Evolutionary conservation across 2,797 vertebrate species (phyloP).

Genomic region (Sebastes minor): DNA sequence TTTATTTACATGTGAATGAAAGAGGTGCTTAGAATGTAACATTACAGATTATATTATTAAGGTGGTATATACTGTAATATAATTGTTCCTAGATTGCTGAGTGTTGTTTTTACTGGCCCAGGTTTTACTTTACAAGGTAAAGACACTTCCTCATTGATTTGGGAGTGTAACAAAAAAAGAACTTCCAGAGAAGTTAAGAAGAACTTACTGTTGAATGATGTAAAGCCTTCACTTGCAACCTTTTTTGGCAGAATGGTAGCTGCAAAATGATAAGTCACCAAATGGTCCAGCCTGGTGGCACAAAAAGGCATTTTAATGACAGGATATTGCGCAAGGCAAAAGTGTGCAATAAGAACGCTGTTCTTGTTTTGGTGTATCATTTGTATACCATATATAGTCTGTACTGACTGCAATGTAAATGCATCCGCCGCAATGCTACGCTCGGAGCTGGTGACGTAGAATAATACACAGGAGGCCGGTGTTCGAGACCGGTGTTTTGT

Average conservation of each 20-base stretch:
- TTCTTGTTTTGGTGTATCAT: background rate
- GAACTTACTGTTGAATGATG: background rate
- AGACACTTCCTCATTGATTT: background rate
- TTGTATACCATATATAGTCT: background rate
- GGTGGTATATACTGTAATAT: background rate
- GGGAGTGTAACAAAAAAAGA: background rate
- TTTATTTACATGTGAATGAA: background rate
- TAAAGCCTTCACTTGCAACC: background rate
- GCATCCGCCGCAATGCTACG: background rate
- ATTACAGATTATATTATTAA: background rate
- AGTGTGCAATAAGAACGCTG: background rate
- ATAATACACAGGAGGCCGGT: too few species aligned
- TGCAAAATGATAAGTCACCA: background rate
- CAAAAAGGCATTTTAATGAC: background rate
- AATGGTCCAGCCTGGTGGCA: background rate
- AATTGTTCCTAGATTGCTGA: background rate
- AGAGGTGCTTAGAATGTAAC: background rate
- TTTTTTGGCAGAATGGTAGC: background rate
- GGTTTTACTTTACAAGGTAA: background rate
- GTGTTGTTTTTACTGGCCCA: background rate
- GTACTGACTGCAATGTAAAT: background rate
- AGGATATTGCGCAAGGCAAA: background rate
- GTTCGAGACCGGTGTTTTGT: background rate
- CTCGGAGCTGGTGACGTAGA: too few species aligned
- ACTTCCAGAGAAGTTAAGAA: background rate